A percentile compares a stretch with the other conserved stretches of the same genome.
phyloP scores from a whole-genome alignment of 2,888 invertebrate species.

The Leptopilina myrica region DNA sequence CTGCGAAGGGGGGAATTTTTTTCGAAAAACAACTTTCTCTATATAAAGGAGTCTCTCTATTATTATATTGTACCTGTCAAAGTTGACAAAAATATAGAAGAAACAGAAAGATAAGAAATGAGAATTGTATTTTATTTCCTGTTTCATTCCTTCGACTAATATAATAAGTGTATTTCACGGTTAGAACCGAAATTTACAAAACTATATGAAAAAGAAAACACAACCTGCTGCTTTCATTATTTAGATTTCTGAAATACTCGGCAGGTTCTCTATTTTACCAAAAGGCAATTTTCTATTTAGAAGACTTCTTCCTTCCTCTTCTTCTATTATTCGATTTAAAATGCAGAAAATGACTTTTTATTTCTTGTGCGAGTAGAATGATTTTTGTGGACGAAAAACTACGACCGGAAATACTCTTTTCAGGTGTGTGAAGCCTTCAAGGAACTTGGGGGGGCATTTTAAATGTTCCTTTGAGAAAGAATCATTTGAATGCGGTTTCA shows the following conservation, averaged over 20 bases:
- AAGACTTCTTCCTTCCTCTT: too few relatives aligned
- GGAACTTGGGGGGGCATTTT: background rate
- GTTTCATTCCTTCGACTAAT: background rate
- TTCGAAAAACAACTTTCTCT: conserved; percentile 12
- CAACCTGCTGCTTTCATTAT: conserved; percentile 6
- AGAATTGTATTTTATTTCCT: conserved; percentile 16
- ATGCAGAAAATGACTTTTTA: background rate
- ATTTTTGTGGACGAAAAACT: background rate
- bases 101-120: too few relatives aligned
- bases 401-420: background rate
- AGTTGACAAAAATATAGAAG: conserved; percentile 20
- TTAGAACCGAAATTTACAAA: background rate
- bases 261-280: conserved; percentile 13
- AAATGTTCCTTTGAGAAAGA: background rate
- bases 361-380: background rate
- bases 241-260: background rate
- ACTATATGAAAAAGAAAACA: background rate
- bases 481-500: background rate
- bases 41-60: background rate
- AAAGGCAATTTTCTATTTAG: too few relatives aligned
- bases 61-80: background rate
- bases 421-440: background rate
- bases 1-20: background rate
- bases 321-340: background rate
- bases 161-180: conserved; percentile 1